These are phyloP conservation scores for Sylvia borin DNA, from an alignment of 2,797 vertebrate species.

Conservation along the genomic window DNA sequence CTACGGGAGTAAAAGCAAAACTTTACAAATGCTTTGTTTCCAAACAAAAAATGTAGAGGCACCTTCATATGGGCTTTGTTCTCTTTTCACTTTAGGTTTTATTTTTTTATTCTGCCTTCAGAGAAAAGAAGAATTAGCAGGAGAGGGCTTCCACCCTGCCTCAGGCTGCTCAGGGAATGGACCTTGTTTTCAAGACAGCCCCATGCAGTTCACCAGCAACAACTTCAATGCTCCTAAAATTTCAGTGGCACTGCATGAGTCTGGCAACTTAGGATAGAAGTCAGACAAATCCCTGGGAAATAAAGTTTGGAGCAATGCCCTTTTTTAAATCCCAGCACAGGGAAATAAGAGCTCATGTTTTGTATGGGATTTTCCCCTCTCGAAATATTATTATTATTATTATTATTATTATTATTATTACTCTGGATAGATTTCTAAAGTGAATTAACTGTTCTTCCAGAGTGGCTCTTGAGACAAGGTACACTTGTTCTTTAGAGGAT, in stretches of 20 bases:
- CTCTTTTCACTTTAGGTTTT: neutral
- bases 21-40: constrained; percentile 24
- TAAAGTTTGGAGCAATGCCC: neutral
- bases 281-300: neutral
- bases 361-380: neutral
- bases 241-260: constrained; percentile 6
- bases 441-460: neutral
- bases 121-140: neutral
- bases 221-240: constrained; percentile 43
- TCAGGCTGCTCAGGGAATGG: neutral
- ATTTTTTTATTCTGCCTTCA: constrained; percentile 23
- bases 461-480: neutral
- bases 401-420: neutral
- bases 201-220: constrained; percentile 28
- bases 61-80: constrained; percentile 29
- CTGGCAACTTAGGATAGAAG: neutral
- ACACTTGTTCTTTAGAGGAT: neutral
- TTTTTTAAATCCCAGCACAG: neutral
- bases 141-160: constrained; percentile 15
- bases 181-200: constrained; percentile 18
- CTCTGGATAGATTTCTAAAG: neutral
- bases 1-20: constrained; percentile 31
- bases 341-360: neutral
- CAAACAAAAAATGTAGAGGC: neutral
- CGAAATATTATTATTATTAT: neutral